Base-by-base conservation (phyloP, 2,888 invertebrate genomes). In the Leptura quadrifasciata region DNA sequence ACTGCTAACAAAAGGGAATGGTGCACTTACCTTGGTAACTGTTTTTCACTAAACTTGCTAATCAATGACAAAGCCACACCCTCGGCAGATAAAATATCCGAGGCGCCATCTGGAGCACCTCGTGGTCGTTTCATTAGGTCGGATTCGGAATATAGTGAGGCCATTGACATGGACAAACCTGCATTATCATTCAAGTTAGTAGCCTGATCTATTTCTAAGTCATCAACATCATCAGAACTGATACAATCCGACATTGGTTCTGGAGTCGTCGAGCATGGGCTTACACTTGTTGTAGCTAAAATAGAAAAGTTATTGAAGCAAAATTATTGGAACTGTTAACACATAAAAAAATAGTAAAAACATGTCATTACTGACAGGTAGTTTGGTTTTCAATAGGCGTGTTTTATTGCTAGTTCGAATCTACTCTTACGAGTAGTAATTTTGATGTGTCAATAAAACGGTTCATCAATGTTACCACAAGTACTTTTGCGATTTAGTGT, bases 41-140 rank as follows among this genome's bases (percentile, higher is more conserved):
- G 94, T 83, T 94, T 93, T 82, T 95, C 94, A 77, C 92, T 94
- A 86, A 96, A 95, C 86, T 93, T 93, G 76, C 94, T 93, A 73
- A 96, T 93, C 24, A 96, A 88, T 21, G 94, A 94, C 20, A 96
- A 89, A 9, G 96, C 96, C 4, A 96, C 94, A 15, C 94, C 93
- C 89, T 96, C 96, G 0, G 96, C 96, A 0, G 95, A 94, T 68
- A 92, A 90, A 58, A 91, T 88, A 82, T 91, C 91, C 2, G 90
- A 90, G 52, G 89, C 88, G 1, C 89, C 90, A 79, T 91, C 91
- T 0, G 89, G 88, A 6, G 87, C 88, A n/a, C 89, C 89, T 35
- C 90, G 85, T 3, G 88, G 86, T 20, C 87, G 85, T 81, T 87
- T 88, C 73, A 87, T 85, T 2, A 91, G 82, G 84, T 92, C 92